Percentiles rank a stretch among this genome's conserved stretches.
phyloP scores from a whole-genome alignment of 2,888 invertebrate genomes.

The Trachelus stipa region DNA sequence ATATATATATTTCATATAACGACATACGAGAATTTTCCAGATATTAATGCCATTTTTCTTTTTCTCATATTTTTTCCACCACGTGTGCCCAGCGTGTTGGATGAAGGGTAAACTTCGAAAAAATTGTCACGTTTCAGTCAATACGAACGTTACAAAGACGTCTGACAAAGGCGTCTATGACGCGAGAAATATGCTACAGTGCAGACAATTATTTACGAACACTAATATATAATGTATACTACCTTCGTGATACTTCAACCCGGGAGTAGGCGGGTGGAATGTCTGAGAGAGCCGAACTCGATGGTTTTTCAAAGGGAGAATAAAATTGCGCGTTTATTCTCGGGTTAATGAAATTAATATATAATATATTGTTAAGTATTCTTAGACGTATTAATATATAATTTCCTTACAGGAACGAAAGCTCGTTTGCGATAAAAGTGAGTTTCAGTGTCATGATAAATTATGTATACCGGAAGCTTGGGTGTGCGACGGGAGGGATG shows the following conservation, averaged over 20 bases:
- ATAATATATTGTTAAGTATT: background rate
- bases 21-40: background rate
- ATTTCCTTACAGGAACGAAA: background rate
- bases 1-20: background rate
- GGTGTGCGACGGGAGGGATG: constrained; percentile 61
- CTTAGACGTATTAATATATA: background rate
- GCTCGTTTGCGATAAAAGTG: constrained; percentile 34
- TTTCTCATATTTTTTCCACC: background rate
- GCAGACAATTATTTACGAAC: background rate
- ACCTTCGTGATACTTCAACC: background rate
- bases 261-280: too few relatives aligned
- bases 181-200: background rate
- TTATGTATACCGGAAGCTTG: constrained; percentile 60
- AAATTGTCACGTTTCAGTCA: background rate
- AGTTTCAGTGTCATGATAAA: constrained; percentile 49
- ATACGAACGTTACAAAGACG: background rate
- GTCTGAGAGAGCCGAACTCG: too few relatives aligned
- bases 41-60: background rate
- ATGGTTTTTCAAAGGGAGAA: too few relatives aligned
- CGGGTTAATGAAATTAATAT: background rate
- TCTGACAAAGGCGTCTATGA: background rate
- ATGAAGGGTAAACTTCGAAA: background rate
- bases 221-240: too few relatives aligned
- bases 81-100: background rate
- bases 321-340: too few relatives aligned